A percentile compares a stretch with the other conserved stretches of the same genome.
Conservation (phyloP, 1,140 invertebrate species). For the Patella vulgata region DNA sequence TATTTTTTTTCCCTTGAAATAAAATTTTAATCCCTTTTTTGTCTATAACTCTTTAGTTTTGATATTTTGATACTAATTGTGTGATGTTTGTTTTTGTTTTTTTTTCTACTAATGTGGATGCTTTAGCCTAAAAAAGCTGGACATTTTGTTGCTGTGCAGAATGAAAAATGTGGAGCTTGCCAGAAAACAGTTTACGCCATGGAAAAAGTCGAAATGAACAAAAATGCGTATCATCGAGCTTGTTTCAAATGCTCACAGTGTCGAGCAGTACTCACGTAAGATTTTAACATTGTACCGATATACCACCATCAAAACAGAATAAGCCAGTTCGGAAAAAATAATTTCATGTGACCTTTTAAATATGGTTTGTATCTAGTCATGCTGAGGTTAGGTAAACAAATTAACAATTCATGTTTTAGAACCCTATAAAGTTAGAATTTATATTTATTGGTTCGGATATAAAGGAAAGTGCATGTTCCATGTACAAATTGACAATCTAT, state of each 20-base stretch:
- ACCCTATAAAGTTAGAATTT: too few relatives aligned
- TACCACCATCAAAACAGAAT: too few relatives aligned
- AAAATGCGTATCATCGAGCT: constrained; percentile 79
- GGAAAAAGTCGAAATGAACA: constrained; percentile 82
- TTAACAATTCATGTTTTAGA: too few relatives aligned
- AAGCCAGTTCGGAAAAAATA: too few relatives aligned
- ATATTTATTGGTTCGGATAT: too few relatives aligned
- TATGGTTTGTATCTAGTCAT: too few relatives aligned
- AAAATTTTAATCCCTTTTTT: not conserved
- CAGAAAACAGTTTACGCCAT: constrained; percentile 81
- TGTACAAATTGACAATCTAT: too few relatives aligned
- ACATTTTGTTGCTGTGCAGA: constrained; percentile 65
- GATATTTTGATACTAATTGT: not conserved
- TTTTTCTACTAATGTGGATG: constrained; percentile 14
- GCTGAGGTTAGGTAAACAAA: too few relatives aligned
- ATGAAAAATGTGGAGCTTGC: constrained; percentile 78
- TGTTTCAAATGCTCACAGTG: constrained; percentile 86
- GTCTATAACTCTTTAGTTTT: not conserved
- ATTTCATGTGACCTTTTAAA: too few relatives aligned
- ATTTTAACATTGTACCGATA: constrained; percentile 12
- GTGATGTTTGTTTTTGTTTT: constrained; percentile 18
- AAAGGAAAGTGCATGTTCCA: too few relatives aligned
- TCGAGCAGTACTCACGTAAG: constrained; percentile 79
- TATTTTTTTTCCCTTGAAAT: too few relatives aligned
- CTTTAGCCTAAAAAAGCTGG: constrained; percentile 18